Percentiles rank a stretch among this genome's conserved stretches.
phyloP scores from a whole-genome alignment of 1,140 invertebrate genomes.

The Drosophila ercepeae region DNA sequence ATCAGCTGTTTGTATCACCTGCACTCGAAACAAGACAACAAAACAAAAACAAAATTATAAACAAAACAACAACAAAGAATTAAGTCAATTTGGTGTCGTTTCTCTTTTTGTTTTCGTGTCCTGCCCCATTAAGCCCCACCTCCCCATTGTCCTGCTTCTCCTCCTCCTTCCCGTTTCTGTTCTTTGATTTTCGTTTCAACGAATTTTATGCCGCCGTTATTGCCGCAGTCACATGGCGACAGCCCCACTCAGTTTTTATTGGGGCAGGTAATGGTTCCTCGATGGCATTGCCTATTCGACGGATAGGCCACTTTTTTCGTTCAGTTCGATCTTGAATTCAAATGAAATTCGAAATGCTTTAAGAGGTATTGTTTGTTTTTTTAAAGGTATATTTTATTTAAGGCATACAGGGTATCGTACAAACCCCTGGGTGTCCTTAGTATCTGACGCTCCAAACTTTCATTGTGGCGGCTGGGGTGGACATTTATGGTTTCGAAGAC shows the following conservation, averaged over 20 bases:
- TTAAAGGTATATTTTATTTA: neutral
- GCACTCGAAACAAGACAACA: neutral
- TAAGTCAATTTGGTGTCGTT: constrained; percentile 46
- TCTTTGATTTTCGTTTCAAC: constrained; percentile 37
- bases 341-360: neutral
- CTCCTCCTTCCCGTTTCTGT: constrained; percentile 9
- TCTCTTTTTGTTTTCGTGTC: constrained; percentile 22
- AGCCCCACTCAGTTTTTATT: constrained; percentile 41
- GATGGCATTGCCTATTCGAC: constrained; percentile 22
- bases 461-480: too few relatives aligned
- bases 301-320: constrained; percentile 8
- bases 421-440: too few relatives aligned
- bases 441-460: too few relatives aligned
- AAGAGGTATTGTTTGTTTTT: neutral
- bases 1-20: constrained; percentile 54
- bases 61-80: constrained; percentile 45
- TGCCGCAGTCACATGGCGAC: constrained; percentile 40
- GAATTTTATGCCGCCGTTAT: constrained; percentile 47
- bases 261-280: constrained; percentile 60
- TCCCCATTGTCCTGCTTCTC: neutral
- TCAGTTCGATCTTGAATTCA: neutral
- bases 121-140: neutral
- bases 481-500: too few relatives aligned
- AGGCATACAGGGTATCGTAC: too few relatives aligned
- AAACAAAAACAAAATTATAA: constrained; percentile 2